Evolutionary conservation across 2,888 invertebrate genomes (phyloP), one percentile per base, ranked within the genome.

Genomic region (Idaea biselata): DNA sequence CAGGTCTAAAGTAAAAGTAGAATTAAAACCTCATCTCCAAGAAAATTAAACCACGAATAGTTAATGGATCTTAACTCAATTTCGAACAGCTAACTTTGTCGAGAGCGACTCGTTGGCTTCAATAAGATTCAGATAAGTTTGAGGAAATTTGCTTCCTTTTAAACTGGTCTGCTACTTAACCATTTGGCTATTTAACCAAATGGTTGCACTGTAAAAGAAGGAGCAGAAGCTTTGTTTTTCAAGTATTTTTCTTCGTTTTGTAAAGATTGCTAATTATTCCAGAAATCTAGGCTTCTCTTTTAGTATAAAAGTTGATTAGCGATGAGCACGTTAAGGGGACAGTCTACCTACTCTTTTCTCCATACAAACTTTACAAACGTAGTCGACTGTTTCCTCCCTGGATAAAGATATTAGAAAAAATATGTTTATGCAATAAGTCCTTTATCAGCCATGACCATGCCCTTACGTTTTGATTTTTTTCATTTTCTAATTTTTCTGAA

Each of bases 61-160:
- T 88, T 87, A 89, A 89, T 88, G 86, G 85, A 78, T 87, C 87
- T 88, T 87, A 88, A 89, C 87, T 87, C 78, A 83, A 89, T 88
- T 89, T 81, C 75, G 78, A 85, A 88, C 86, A 83, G 82, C 79
- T 83, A 88, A 89, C 87, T 89, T 86, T 81, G 80, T 81, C 76
- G 77, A 84, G 82, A 86, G 80, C 77, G 81, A 82, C 80, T 83
- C 84, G 79, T 82, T 84, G 83, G 74, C 85, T 88, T 85, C 84
- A 87, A 86, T 85, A 83, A 84, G 85, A 87, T 86, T 86, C 81
- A 74, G 79, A 74, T 76, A 85, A 88, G 82, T 88, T 88, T 79
- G 76, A 73, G 74, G 77, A 84, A 87, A 86, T 86, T 87, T 79
- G 77, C 80, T 82, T 81, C 82, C 81, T 80, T 81, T 81, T 80